These are phyloP conservation scores for Chroicocephalus ridibundus DNA, from an alignment of 2,113 vertebrate genomes.

Conservation along the genomic window DNA sequence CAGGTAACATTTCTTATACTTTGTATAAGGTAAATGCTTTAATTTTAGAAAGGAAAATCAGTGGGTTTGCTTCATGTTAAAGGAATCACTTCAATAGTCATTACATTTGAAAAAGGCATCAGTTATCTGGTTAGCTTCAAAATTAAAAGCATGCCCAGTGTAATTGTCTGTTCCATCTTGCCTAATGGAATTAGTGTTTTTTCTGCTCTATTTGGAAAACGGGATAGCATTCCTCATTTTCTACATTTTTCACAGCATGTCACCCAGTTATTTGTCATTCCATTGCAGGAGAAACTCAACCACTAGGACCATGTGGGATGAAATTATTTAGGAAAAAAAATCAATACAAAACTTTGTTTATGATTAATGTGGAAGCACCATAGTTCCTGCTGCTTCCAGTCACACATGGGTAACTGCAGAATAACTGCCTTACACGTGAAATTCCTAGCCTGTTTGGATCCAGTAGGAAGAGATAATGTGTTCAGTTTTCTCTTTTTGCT, in stretches of 20 bases:
- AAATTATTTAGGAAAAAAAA: slow-evolving; percentile 25
- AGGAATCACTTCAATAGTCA: slow-evolving; percentile 2
- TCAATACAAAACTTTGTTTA: background rate
- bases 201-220: slow-evolving; percentile 39
- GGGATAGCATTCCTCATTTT: slow-evolving; percentile 20
- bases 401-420: background rate
- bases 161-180: slow-evolving; percentile 38
- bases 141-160: slow-evolving; percentile 44
- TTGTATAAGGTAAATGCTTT: slow-evolving; percentile 66
- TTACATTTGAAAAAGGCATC: background rate
- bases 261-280: slow-evolving; percentile 30
- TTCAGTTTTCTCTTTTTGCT: background rate
- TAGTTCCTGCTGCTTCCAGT: background rate
- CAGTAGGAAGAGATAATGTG: background rate
- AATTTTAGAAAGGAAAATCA: slow-evolving; percentile 54
- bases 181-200: slow-evolving; percentile 33
- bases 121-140: slow-evolving; percentile 19
- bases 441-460: background rate
- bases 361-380: background rate
- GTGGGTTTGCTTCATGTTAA: slow-evolving; percentile 28
- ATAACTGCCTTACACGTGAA: background rate
- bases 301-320: slow-evolving; percentile 16
- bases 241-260: slow-evolving; percentile 32
- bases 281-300: slow-evolving; percentile 29
- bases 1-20: slow-evolving; percentile 82